These are phyloP conservation scores for Ameiurus melas DNA, from an alignment of 2,113 vertebrate species.

Conservation along the genomic window DNA sequence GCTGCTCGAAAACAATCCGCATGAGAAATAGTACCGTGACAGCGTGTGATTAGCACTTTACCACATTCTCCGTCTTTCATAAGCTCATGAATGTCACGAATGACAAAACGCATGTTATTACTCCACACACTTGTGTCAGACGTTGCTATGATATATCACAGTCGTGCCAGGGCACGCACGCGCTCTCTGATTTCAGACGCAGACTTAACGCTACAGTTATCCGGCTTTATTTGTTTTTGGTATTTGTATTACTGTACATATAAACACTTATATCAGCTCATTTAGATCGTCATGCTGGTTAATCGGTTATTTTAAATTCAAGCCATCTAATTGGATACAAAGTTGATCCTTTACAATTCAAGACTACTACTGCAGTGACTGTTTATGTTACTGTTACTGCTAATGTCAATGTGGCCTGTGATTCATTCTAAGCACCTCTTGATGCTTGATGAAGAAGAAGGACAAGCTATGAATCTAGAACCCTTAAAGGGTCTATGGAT, in stretches of 20 bases:
- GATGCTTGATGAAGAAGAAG: no score
- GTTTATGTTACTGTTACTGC: background rate
- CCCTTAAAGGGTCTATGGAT: no score
- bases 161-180: conserved; percentile 5
- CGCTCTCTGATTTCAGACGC: conserved; percentile 17
- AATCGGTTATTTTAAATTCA: background rate
- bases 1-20: conserved; percentile 16
- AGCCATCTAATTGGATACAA: background rate
- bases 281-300: background rate
- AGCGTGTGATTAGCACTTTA: conserved; percentile 32
- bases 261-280: background rate
- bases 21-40: conserved; percentile 36
- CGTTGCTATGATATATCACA: conserved; percentile 47
- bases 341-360: background rate
- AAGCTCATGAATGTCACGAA: conserved; percentile 32
- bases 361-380: background rate
- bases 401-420: background rate
- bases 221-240: background rate
- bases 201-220: background rate
- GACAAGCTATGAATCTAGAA: background rate
- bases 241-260: background rate
- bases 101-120: conserved; percentile 40
- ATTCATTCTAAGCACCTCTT: background rate
- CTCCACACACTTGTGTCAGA: conserved; percentile 41
- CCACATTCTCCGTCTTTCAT: conserved; percentile 38